A percentile compares a stretch with the other conserved stretches of the same genome.
phyloP scores from a whole-genome alignment of 2,113 vertebrate species.

The Nipponia nippon region DNA sequence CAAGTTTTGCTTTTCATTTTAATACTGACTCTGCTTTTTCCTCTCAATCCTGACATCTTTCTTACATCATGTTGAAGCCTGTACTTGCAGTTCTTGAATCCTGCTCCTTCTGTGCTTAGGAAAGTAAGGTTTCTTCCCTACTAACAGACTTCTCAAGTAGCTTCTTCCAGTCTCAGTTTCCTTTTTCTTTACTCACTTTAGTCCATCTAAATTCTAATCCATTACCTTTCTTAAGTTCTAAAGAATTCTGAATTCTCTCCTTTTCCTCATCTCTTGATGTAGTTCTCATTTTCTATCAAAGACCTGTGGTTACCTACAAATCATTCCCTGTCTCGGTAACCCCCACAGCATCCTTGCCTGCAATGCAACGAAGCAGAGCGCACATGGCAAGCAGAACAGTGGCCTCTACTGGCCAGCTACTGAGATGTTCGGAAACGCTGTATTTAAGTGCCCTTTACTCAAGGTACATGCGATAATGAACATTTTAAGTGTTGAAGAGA shows the following conservation, averaged over 20 bases:
- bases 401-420: neutral
- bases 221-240: neutral
- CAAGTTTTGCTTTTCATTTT: neutral
- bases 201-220: neutral
- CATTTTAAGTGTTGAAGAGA: neutral
- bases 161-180: neutral
- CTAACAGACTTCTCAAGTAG: neutral
- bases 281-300: neutral
- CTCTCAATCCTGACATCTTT: neutral
- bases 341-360: accelerated
- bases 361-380: accelerated
- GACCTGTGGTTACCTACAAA: neutral
- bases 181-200: neutral
- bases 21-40: neutral
- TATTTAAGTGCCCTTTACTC: neutral
- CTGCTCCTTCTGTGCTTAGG: neutral
- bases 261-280: neutral
- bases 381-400: neutral
- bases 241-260: neutral
- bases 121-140: neutral
- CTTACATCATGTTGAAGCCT: neutral
- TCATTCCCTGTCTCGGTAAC: accelerated
- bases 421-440: neutral
- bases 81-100: neutral
- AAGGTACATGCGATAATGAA: neutral